Conservation (phyloP, 2,113 vertebrate species). For the Pterocles orientalis region DNA sequence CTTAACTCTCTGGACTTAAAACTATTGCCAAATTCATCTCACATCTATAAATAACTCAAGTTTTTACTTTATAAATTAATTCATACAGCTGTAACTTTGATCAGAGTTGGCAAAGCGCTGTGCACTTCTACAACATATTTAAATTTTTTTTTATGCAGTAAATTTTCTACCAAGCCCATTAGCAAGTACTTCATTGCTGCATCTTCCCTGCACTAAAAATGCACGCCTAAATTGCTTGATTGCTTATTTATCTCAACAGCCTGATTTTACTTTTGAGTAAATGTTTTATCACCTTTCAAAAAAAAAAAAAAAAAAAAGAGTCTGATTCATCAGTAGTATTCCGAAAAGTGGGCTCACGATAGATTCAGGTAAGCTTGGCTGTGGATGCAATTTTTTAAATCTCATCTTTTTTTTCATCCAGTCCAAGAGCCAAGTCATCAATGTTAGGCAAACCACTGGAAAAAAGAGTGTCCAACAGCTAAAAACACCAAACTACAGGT, state of each 20-base stretch:
- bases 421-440: not conserved
- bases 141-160: not conserved
- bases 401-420: fast-evolving
- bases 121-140: not conserved
- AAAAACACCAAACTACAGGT: not conserved
- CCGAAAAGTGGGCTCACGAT: not conserved
- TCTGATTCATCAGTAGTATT: not conserved
- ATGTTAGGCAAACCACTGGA: not conserved
- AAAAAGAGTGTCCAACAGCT: not conserved
- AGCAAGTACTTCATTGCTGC: not conserved
- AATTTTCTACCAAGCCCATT: not conserved
- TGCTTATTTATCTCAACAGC: not conserved
- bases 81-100: not conserved
- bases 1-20: constrained; percentile 26
- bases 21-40: not conserved
- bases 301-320: not conserved
- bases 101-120: not conserved
- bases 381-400: not conserved
- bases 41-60: not conserved
- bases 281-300: not conserved
- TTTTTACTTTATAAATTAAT: constrained; percentile 25
- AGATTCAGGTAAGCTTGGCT: not conserved
- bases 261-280: not conserved
- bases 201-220: not conserved
- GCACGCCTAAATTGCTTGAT: not conserved